Conservation (phyloP, 2,113 vertebrate genomes). For the Clarias gariepinus region DNA sequence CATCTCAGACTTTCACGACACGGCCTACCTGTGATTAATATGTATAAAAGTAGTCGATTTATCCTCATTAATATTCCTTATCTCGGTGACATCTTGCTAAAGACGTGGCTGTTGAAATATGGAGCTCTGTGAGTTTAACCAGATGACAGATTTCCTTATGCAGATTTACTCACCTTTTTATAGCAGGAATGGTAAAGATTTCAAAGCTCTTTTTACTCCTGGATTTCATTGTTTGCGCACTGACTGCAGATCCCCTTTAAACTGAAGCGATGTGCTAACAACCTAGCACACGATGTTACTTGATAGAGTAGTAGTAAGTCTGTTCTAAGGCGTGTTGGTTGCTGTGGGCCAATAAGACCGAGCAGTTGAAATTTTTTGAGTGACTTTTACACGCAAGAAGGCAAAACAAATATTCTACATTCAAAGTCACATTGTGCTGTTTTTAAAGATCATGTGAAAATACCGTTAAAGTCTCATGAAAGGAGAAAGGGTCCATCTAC, state of each 20-base stretch:
- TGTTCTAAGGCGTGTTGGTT: background rate
- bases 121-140: background rate
- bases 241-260: background rate
- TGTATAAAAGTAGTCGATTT: background rate
- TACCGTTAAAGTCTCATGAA: background rate
- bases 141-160: background rate
- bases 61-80: slow-evolving; percentile 6
- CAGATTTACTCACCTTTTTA: slow-evolving; percentile 1
- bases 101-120: background rate
- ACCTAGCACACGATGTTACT: background rate
- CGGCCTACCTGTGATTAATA: background rate
- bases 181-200: background rate
- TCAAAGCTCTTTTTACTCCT: background rate
- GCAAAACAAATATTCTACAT: background rate
- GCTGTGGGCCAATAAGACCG: background rate
- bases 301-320: background rate
- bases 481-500: background rate
- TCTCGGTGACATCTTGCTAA: background rate
- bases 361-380: background rate
- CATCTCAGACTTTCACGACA: background rate
- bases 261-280: background rate
- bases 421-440: background rate
- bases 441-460: background rate
- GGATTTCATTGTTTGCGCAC: background rate
- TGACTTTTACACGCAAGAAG: background rate